phyloP scores from a whole-genome alignment of 2,888 invertebrate genomes.

The Diogma glabrata region DNA sequence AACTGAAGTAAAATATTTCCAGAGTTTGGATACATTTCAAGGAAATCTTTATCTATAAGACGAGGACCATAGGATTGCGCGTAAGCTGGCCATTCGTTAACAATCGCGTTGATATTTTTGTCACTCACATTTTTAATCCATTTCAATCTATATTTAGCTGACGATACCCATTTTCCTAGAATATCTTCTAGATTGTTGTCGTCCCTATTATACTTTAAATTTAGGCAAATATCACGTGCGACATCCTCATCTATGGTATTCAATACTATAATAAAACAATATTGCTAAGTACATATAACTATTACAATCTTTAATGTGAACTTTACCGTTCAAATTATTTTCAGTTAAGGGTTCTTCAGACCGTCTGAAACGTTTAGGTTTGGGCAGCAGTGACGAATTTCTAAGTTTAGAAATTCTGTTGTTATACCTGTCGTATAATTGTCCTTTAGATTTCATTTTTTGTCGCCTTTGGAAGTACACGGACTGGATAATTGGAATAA shows the following conservation, averaged over 20 bases:
- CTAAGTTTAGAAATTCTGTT: not conserved
- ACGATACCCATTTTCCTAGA: not conserved
- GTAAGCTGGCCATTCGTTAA: not conserved
- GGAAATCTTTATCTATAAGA: not conserved
- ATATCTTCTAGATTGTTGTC: not conserved
- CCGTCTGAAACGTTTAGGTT: too few species aligned
- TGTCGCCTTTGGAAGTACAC: not conserved
- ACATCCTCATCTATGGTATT: too few species aligned
- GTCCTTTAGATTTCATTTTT: not conserved
- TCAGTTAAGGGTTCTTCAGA: too few species aligned
- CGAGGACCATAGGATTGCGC: not conserved
- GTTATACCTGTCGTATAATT: not conserved
- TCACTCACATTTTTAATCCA: not conserved
- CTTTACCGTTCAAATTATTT: too few species aligned
- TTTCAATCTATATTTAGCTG: not conserved
- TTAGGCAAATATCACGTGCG: too few species aligned
- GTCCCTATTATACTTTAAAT: not conserved
- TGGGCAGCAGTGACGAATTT: too few species aligned
- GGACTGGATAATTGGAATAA: too few species aligned
- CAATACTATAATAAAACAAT: too few species aligned
- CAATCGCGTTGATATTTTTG: not conserved
- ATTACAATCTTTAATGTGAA: not conserved
- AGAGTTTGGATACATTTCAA: not conserved
- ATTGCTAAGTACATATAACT: too few species aligned
- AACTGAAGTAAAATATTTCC: not conserved